A percentile compares a stretch with the other conserved stretches of the same genome.
Conservation (phyloP, 1,140 invertebrate genomes). For the Drosophila kikkawai region DNA sequence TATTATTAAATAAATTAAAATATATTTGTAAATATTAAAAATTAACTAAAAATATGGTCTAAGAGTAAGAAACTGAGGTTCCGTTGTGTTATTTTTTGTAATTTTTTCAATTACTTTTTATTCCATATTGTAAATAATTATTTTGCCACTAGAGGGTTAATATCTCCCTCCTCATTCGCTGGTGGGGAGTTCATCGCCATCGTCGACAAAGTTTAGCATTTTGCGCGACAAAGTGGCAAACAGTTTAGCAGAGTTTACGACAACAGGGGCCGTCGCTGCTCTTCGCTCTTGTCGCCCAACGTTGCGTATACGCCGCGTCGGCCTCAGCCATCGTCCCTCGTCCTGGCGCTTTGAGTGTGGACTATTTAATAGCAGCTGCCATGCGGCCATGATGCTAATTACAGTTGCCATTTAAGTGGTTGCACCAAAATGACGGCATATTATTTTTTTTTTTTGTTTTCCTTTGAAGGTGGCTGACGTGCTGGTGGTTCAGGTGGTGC, state of each 20-base stretch:
- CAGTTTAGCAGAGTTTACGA: conserved; percentile 83
- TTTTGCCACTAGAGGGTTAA: conserved; percentile 1
- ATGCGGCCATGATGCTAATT: conserved; percentile 82
- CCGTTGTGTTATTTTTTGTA: background rate
- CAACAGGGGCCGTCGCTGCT: conserved; percentile 52
- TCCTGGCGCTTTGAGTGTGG: conserved; percentile 31
- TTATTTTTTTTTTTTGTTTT: conserved; percentile 28
- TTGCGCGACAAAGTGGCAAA: conserved; percentile 83
- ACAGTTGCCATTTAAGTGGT: conserved; percentile 82
- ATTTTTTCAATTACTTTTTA: background rate
- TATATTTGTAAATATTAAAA: background rate
- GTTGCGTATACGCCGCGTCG: conserved; percentile 73
- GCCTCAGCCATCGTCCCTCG: conserved; percentile 27
- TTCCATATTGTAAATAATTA: background rate
- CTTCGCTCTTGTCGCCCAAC: conserved; percentile 47
- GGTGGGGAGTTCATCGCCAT: conserved; percentile 67
- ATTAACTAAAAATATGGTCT: background rate
- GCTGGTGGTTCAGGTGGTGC: background rate
- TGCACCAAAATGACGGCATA: conserved; percentile 74
- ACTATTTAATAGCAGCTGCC: conserved; percentile 82
- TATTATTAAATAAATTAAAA: background rate
- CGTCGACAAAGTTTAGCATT: conserved; percentile 77
- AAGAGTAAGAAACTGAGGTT: background rate
- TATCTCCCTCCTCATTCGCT: background rate
- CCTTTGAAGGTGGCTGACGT: background rate